Percentiles rank a stretch among this genome's conserved stretches.
Conservation (phyloP, 2,797 vertebrate species). For the Pempheris klunzingeri region DNA sequence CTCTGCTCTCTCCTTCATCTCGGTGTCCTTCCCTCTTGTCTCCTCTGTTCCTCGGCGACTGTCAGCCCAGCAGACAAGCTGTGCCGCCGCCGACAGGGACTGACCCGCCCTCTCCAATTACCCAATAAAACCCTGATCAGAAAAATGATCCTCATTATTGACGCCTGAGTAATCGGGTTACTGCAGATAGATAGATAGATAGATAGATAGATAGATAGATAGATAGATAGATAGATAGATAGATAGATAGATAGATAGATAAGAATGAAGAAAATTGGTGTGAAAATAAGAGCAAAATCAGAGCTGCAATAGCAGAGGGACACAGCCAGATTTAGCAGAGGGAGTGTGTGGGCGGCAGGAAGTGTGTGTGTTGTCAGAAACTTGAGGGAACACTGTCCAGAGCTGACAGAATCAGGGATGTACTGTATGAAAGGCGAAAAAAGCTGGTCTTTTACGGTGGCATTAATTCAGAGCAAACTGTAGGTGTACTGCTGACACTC, state of each 20-base stretch:
- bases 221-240: conserved; percentile 1
- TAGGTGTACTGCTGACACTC: conserved; percentile 41
- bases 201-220: not conserved
- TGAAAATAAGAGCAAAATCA: conserved; percentile 29
- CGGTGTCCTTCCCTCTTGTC: not conserved
- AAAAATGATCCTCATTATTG: conserved; percentile 73
- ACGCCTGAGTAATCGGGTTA: conserved; percentile 57
- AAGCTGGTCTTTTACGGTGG: conserved; percentile 33
- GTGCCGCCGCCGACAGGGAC: conserved; percentile 34
- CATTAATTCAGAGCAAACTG: conserved; percentile 50
- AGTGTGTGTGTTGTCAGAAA: conserved; percentile 65
- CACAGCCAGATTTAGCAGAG: conserved; percentile 66
- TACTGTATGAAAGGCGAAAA: conserved; percentile 27
- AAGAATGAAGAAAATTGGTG: not conserved
- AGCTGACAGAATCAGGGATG: conserved; percentile 56
- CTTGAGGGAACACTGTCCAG: conserved; percentile 69
- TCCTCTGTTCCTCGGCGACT: conserved; percentile 17
- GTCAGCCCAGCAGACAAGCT: conserved; percentile 46
- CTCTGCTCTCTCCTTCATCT: not conserved
- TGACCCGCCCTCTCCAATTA: conserved; percentile 62
- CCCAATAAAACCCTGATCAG: conserved; percentile 65
- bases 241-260: conserved; percentile 18
- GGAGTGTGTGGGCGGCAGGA: conserved; percentile 65
- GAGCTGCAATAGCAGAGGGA: conserved; percentile 45
- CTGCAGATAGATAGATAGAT: not conserved